These are phyloP conservation scores for Eira barbara DNA, from an alignment of 2,113 vertebrate species.

Conservation along the genomic window DNA sequence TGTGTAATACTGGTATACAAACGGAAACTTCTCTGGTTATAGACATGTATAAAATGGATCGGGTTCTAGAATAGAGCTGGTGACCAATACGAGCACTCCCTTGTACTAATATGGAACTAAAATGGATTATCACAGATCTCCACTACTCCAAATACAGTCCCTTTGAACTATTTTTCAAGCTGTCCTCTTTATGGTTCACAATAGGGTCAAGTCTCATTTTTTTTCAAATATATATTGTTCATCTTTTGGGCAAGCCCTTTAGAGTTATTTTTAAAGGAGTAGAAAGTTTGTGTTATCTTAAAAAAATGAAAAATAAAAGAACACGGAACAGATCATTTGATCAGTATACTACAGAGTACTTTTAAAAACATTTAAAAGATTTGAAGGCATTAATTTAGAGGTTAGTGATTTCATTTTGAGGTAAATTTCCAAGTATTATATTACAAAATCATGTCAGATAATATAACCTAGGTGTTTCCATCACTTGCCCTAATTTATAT, in stretches of 20 bases:
- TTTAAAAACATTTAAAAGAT: not conserved
- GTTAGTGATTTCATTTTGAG: not conserved
- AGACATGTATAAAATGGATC: not conserved
- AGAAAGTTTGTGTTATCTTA: not conserved
- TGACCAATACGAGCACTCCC: not conserved
- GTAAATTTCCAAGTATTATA: not conserved
- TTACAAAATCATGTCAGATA: not conserved
- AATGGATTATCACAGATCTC: not conserved
- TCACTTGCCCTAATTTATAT: not conserved
- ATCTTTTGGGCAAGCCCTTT: not conserved
- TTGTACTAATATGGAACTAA: not conserved
- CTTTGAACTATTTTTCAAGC: not conserved
- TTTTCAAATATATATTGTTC: not conserved
- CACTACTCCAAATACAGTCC: not conserved
- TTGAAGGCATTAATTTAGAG: not conserved
- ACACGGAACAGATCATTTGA: not conserved
- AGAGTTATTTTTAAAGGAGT: not conserved
- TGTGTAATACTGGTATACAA: not conserved
- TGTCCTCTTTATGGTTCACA: not conserved
- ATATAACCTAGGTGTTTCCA: not conserved
- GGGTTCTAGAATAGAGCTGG: not conserved
- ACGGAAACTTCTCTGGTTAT: not conserved
- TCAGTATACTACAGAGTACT: not conserved
- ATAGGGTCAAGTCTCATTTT: not conserved
- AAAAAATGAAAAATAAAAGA: not conserved